Conservation (phyloP, 2,797 vertebrate species). For the Enoplosus armatus region DNA sequence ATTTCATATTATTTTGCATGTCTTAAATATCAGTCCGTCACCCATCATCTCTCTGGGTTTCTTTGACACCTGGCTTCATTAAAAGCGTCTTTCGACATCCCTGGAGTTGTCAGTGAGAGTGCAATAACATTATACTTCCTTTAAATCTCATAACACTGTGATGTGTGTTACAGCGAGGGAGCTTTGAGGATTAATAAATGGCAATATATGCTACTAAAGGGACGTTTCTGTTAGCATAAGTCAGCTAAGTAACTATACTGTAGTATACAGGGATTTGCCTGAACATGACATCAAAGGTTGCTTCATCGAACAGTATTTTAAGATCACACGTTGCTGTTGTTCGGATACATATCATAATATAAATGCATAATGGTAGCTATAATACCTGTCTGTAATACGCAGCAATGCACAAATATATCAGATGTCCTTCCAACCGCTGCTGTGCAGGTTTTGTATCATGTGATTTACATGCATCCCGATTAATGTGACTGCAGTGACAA, state of each 20-base stretch:
- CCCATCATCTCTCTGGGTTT: slow-evolving; percentile 23
- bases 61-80: slow-evolving; percentile 25
- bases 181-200: slow-evolving; percentile 42
- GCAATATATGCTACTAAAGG: slow-evolving; percentile 41
- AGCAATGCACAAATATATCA: slow-evolving; percentile 67
- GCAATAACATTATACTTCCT: slow-evolving; percentile 60
- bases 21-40: slow-evolving; percentile 25
- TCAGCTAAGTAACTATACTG: slow-evolving; percentile 17
- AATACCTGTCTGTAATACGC: slow-evolving; percentile 54
- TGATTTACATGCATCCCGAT: slow-evolving; percentile 68
- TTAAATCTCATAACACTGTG: slow-evolving; percentile 79
- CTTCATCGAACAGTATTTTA: slow-evolving; percentile 34
- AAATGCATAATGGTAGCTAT: slow-evolving; percentile 74
- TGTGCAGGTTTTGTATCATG: slow-evolving; percentile 61
- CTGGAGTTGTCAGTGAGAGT: slow-evolving; percentile 36
- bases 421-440: slow-evolving; percentile 67
- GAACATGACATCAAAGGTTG: slow-evolving; percentile 35
- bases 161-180: slow-evolving; percentile 51
- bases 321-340: slow-evolving; percentile 63
- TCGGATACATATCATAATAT: slow-evolving; percentile 72
- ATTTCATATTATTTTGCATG: slow-evolving; percentile 32
- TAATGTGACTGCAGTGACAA: slow-evolving; percentile 75
- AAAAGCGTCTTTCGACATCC: slow-evolving; percentile 39
- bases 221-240: slow-evolving; percentile 35
- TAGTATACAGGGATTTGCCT: slow-evolving; percentile 28